These are phyloP conservation scores for Suillia variegata DNA, from an alignment of 2,888 invertebrate species.

Conservation along the genomic window DNA sequence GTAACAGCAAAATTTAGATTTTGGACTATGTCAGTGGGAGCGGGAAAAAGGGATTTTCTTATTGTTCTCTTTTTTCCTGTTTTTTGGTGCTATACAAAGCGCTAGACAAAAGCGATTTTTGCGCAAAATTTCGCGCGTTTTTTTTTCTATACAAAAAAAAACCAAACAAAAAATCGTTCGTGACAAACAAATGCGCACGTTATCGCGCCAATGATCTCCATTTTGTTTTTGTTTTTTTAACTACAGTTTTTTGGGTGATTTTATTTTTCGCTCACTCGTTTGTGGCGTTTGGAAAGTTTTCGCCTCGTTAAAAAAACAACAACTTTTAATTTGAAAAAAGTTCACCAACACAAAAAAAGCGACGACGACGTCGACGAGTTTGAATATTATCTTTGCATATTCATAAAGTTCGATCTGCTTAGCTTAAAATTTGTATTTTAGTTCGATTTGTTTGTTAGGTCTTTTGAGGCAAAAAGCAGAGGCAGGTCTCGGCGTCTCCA, in stretches of 20 bases:
- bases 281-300: conserved; percentile 48
- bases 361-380: too few species aligned
- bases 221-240: too few species aligned
- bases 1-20: conserved; percentile 50
- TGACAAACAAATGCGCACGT: conserved; percentile 59
- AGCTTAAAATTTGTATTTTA: too few species aligned
- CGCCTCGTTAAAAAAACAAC: conserved; percentile 44
- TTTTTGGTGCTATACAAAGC: too few species aligned
- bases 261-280: conserved; percentile 37
- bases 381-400: conserved; percentile 48
- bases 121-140: conserved; percentile 43
- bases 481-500: background rate
- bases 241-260: too few species aligned
- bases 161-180: conserved; percentile 36
- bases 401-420: conserved; percentile 48
- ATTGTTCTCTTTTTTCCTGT: background rate
- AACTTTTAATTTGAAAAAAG: conserved; percentile 41
- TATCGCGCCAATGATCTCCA: conserved; percentile 54
- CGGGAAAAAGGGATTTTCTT: conserved; percentile 22
- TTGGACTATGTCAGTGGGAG: too few species aligned
- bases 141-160: conserved; percentile 19
- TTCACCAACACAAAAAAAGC: conserved; percentile 7
- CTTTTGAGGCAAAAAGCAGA: too few species aligned
- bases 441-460: conserved; percentile 40
- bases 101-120: conserved; percentile 25